A percentile compares a stretch with the other conserved stretches of the same genome.
These are phyloP conservation scores for Danio jaintianensis DNA, from an alignment of 2,797 vertebrate species.

Conservation along the genomic window DNA sequence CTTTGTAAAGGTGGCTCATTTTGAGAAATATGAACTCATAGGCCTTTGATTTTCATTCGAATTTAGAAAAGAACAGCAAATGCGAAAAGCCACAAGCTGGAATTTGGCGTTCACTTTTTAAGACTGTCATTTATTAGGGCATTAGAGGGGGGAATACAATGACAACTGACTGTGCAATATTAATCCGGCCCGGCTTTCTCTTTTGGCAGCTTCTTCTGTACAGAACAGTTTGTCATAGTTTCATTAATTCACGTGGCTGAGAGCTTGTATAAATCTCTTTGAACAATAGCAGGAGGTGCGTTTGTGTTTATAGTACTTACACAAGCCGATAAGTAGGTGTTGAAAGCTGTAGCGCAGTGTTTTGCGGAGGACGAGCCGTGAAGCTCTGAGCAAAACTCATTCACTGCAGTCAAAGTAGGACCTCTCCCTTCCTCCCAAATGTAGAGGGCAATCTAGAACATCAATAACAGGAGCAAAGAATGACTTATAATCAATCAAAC, in stretches of 20 bases:
- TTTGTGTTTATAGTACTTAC: constrained; percentile 75
- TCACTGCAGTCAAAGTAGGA: constrained; percentile 82
- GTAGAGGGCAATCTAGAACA: constrained; percentile 85
- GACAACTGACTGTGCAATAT: neutral
- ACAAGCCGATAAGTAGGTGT: constrained; percentile 82
- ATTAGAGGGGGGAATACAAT: neutral
- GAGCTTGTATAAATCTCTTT: constrained; percentile 4
- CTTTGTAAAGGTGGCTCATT: constrained; percentile 10
- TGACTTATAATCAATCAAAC: neutral
- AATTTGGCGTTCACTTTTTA: neutral
- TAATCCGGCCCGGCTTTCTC: neutral
- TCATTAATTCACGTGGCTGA: neutral
- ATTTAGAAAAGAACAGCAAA: constrained; percentile 12
- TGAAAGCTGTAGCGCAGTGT: constrained; percentile 81
- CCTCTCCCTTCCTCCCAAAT: constrained; percentile 89
- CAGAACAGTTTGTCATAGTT: constrained; percentile 18
- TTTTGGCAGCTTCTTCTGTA: neutral
- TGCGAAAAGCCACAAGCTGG: neutral
- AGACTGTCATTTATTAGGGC: neutral
- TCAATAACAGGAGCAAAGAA: neutral
- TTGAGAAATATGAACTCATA: constrained; percentile 1
- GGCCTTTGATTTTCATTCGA: constrained; percentile 1
- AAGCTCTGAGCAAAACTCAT: constrained; percentile 85
- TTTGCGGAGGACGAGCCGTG: constrained; percentile 50
- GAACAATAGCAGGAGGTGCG: neutral